Evolutionary conservation across 2,113 vertebrate genomes (phyloP), one percentile per base, ranked within the genome.

Genomic region (Salvelinus namaycush): DNA sequence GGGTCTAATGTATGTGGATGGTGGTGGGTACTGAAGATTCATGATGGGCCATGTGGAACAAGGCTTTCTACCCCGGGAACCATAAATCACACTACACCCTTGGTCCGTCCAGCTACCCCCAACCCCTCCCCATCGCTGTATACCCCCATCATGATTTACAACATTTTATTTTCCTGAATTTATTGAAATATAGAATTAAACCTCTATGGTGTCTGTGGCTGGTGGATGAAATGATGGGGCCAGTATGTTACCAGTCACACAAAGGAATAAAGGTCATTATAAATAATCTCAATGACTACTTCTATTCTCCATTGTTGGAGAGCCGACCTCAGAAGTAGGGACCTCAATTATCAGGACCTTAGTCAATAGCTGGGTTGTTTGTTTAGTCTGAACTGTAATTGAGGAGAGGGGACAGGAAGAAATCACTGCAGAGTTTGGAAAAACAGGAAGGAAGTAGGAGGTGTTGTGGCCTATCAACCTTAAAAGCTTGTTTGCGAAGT

Each of bases 1-100:
- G 66, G 27, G 12, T 27, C 11, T 67, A 18, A 68, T 68, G 31
- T 39, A 68, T 68, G 67, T 68, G 29, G 67, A 39, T 31, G 67
- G 18, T 34, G 31, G 16, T 68, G 59, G 59, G 59, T 8, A 16
- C n/a, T 62, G 18, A 62, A 34, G 31, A 68, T 68, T 68, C 67
- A 39, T 68, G 31, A 14, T 39, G 31, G 31, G 16, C 13, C 27
- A 68, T 34, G 20, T 68, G 31, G 29, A 68, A 34, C 67, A 29
- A 68, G 29, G 31, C 31, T 34, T 39, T 27, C 16, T 8, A 34
- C 16, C 27, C 31, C 0, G 31, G 31, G 31, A 68, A 27, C 29
- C 29, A 68, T 68, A n/a, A 68, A 68, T 68, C 67, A 68, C 67
- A 20, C 14, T 18, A 9, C 29, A 29, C 13, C 29, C 39, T 9